These are phyloP conservation scores for Salarias fasciatus DNA, from an alignment of 2,797 vertebrate genomes.

Conservation along the genomic window DNA sequence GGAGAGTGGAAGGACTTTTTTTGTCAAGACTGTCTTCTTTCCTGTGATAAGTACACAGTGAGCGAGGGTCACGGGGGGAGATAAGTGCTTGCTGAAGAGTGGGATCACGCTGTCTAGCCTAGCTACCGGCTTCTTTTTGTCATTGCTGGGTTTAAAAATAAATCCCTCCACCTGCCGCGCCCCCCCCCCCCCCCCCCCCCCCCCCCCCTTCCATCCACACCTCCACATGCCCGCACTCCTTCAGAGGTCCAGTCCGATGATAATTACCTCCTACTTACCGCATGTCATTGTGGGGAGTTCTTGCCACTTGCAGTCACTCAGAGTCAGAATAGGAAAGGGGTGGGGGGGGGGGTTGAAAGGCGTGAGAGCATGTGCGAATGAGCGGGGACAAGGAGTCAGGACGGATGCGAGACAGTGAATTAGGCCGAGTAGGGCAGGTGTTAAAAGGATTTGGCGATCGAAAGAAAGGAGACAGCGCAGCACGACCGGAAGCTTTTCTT, in stretches of 20 bases:
- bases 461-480: slow-evolving; percentile 18
- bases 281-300: slow-evolving; percentile 24
- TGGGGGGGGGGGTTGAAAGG: slow-evolving; percentile 28
- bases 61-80: slow-evolving; percentile 58
- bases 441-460: slow-evolving; percentile 50
- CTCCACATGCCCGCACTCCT: slow-evolving; percentile 32
- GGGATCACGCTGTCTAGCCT: slow-evolving; percentile 39
- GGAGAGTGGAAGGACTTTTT: slow-evolving; percentile 9
- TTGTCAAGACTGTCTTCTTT: slow-evolving; percentile 45
- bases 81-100: slow-evolving; percentile 70
- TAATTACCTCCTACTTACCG: slow-evolving; percentile 59
- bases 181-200: slow-evolving; percentile 43
- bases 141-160: slow-evolving; percentile 80
- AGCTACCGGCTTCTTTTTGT: slow-evolving; percentile 56
- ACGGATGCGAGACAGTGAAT: slow-evolving; percentile 48
- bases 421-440: slow-evolving; percentile 42
- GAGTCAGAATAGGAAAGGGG: slow-evolving; percentile 21
- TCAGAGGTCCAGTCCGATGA: slow-evolving; percentile 37
- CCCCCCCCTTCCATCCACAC: slow-evolving; percentile 39
- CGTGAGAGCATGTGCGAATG: slow-evolving; percentile 39
- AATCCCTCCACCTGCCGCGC: slow-evolving; percentile 43
- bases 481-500: slow-evolving; percentile 50
- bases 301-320: slow-evolving; percentile 43
- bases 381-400: slow-evolving; percentile 15
- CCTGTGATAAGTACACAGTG: slow-evolving; percentile 35